Evolutionary conservation across 2,888 invertebrate genomes (phyloP).

Genomic region (Carabus problematicus): DNA sequence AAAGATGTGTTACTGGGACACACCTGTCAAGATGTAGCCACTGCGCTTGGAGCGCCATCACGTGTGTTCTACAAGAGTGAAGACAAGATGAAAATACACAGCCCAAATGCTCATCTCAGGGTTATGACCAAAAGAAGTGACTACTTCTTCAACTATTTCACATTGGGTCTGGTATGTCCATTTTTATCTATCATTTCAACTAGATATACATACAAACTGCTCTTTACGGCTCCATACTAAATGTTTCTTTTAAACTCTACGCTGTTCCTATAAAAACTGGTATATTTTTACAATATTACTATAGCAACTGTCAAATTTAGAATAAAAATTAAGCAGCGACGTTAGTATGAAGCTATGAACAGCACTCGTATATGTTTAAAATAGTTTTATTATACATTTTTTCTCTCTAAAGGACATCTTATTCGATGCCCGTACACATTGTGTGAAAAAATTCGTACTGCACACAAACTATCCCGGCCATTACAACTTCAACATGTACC

Average conservation of each 20-base stretch:
- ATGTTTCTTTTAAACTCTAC: no score
- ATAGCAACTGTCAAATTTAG: no score
- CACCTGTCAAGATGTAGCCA: conserved; percentile 86
- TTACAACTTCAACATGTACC: conserved; percentile 99
- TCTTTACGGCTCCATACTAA: no score
- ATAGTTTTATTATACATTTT: no score
- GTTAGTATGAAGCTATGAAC: no score
- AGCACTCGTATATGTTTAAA: no score
- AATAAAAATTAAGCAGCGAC: no score
- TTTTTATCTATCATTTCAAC: background rate
- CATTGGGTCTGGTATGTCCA: conserved; percentile 90
- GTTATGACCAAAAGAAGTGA: conserved; percentile 85
- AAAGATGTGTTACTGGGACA: conserved; percentile 83
- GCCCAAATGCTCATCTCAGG: conserved; percentile 82
- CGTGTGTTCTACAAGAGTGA: conserved; percentile 96
- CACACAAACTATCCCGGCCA: conserved; percentile 99
- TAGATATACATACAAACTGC: conserved; percentile 10
- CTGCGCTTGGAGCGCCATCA: conserved; percentile 90
- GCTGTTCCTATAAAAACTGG: no score
- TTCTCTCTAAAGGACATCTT: conserved; percentile 86
- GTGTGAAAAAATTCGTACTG: conserved; percentile 94
- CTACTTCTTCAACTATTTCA: conserved; percentile 99
- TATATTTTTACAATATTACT: no score
- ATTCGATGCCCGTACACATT: conserved; percentile 94
- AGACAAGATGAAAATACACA: conserved; percentile 99